A percentile compares a stretch with the other conserved stretches of the same genome.
These are phyloP conservation scores for Ceuthmochares aereus DNA, from an alignment of 2,113 vertebrate genomes.

Conservation along the genomic window DNA sequence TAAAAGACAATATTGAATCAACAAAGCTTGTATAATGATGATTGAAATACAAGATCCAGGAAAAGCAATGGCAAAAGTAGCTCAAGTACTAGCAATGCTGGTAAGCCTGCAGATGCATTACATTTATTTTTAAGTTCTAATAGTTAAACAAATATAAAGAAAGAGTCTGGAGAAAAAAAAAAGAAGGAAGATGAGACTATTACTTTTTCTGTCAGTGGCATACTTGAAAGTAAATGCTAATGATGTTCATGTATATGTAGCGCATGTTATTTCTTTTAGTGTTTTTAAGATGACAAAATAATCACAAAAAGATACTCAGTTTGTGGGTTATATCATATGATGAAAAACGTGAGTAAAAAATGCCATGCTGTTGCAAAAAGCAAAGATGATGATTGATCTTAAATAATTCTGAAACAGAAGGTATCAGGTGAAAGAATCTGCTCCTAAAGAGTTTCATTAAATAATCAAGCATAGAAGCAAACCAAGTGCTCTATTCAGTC, in stretches of 20 bases:
- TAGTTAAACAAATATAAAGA: not conserved
- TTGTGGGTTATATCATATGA: not conserved
- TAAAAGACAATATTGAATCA: slow-evolving; percentile 58
- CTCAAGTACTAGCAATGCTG: not conserved
- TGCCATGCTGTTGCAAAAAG: not conserved
- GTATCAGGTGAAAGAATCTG: not conserved
- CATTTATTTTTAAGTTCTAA: not conserved
- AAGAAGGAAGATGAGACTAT: not conserved
- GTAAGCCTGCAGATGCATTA: not conserved
- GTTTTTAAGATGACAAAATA: slow-evolving; percentile 39
- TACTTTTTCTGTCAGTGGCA: not conserved
- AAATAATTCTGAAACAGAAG: not conserved
- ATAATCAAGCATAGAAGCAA: not conserved
- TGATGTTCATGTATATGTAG: not conserved
- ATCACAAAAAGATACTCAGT: slow-evolving; percentile 4
- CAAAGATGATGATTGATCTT: not conserved
- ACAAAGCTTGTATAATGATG: slow-evolving; percentile 54
- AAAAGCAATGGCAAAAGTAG: not conserved
- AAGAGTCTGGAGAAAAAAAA: not conserved
- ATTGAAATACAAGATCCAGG: slow-evolving; percentile 39
- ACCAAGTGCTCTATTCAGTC: not conserved
- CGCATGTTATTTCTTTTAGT: not conserved
- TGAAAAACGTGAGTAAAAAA: not conserved
- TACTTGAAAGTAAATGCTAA: slow-evolving; percentile 38
- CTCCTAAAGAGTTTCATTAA: not conserved